These are phyloP conservation scores for Lagothrix lagotricha DNA, from an alignment of 2,797 vertebrate genomes.

Conservation along the genomic window DNA sequence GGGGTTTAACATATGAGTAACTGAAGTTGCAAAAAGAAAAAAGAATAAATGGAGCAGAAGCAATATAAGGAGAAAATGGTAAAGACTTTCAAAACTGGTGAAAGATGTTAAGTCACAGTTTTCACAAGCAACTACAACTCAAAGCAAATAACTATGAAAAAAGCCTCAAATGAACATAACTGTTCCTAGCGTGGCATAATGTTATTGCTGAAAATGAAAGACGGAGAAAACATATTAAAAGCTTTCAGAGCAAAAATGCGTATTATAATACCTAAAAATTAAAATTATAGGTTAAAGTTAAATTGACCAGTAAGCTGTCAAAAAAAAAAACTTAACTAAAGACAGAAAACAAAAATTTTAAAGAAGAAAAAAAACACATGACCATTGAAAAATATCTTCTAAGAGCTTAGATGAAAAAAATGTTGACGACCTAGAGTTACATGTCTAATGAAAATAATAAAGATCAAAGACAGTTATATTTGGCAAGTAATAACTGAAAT, in stretches of 20 bases:
- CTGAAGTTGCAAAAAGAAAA: background rate
- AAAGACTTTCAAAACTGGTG: background rate
- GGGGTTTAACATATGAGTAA: background rate
- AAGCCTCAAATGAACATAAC: background rate
- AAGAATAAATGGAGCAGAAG: background rate
- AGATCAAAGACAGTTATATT: background rate
- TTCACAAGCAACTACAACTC: background rate
- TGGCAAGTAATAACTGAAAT: background rate
- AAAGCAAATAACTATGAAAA: background rate
- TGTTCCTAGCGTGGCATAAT: background rate
- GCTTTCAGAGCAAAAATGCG: background rate
- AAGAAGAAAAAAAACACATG: background rate
- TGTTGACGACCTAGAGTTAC: background rate
- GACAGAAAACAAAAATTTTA: background rate
- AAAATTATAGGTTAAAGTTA: background rate
- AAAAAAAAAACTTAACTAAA: background rate
- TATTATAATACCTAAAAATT: background rate
- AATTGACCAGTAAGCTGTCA: background rate
- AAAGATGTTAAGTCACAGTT: background rate
- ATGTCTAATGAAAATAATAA: background rate
- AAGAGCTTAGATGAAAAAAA: background rate
- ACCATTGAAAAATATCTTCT: background rate
- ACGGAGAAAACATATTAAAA: background rate
- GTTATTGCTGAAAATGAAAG: background rate
- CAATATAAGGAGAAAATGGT: background rate